Evolutionary conservation across 2,888 invertebrate genomes (phyloP), one percentile per base, ranked within the genome.

Genomic region (Cataglyphis livida): DNA sequence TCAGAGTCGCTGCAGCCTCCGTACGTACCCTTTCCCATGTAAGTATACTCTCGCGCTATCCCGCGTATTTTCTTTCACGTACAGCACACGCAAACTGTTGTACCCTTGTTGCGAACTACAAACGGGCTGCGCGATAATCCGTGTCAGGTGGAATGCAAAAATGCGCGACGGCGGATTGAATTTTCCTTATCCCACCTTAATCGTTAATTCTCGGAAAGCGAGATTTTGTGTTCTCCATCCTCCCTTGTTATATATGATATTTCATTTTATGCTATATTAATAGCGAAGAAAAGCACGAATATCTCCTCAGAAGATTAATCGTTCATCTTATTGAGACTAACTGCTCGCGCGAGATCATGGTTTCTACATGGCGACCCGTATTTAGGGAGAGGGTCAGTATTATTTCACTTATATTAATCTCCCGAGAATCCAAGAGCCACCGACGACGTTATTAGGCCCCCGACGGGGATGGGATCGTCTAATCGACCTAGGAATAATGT

Each of bases 401-500:
- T 83, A 83, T 83, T 62, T 79, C 59, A 85, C 62, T 76, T 61
- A 59, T 51, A 54, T 44, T 78, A 78, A 61, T 84, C 84, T 68
- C 51, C 59, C 6, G 68, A 25, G 62, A 62, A 76, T 75, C 48
- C 35, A 59, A 64, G 54, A 70, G 35, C 38, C 35, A 25, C 44
- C 68, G 82, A 74, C 59, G 84, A 81, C 74, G 79, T 82, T 82
- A 86, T 84, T 86, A 82, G 82, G 82, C 38, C 71, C 85, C 62
- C 62, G 78, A 59, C 54, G 82, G 84, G 44, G 84, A 81, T 89
- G 83, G 84, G 79, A 84, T n/a, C 41, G 85, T 89, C 85, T 84
- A 89, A 84, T 87, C 86, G 83, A 84, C 61, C 85, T 73, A 71
- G 79, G 90, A 85, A 88, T 89, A 86, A 88, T 88, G 89, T 90